Evolutionary conservation across 1,140 invertebrate genomes (phyloP).

Genomic region (Leguminivora glycinivorella): DNA sequence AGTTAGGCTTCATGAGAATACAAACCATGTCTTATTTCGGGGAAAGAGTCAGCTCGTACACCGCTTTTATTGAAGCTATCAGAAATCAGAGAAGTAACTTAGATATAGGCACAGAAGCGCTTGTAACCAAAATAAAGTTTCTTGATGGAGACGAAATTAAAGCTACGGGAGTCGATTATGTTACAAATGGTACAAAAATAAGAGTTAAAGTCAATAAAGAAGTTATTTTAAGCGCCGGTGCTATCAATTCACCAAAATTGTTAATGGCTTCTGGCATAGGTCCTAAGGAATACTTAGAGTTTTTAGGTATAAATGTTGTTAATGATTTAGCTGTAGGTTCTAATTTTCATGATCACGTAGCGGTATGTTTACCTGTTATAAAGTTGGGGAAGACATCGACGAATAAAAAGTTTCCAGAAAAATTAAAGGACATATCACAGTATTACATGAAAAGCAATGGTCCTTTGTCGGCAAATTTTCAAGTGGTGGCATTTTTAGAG

Average conservation of each 20-base stretch:
- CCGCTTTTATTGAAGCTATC: constrained; percentile 64
- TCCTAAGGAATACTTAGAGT: constrained; percentile 72
- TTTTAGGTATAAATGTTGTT: constrained; percentile 76
- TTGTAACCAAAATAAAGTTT: constrained; percentile 77
- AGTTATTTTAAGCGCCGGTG: constrained; percentile 78
- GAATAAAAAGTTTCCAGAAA: constrained; percentile 72
- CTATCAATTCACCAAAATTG: constrained; percentile 80
- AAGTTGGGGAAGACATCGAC: constrained; percentile 78
- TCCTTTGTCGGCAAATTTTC: constrained; percentile 80
- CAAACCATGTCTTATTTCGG: constrained; percentile 72
- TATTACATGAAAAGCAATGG: constrained; percentile 78
- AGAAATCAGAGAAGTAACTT: constrained; percentile 82
- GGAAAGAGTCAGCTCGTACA: constrained; percentile 71
- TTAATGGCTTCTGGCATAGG: constrained; percentile 77
- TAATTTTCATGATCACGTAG: constrained; percentile 85
- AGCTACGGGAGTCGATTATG: constrained; percentile 64
- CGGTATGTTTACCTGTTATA: constrained; percentile 79
- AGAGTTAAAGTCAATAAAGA: constrained; percentile 74
- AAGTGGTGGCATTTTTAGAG: constrained; percentile 82
- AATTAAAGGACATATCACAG: constrained; percentile 76
- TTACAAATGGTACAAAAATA: constrained; percentile 61
- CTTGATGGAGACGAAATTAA: constrained; percentile 49
- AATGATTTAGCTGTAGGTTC: constrained; percentile 85
- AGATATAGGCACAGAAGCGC: constrained; percentile 82
- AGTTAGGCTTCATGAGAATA: constrained; percentile 77